Percentiles rank a stretch among this genome's conserved stretches.
These are phyloP conservation scores for Drosophila hydei DNA, from an alignment of 1,140 invertebrate species.

Conservation along the genomic window DNA sequence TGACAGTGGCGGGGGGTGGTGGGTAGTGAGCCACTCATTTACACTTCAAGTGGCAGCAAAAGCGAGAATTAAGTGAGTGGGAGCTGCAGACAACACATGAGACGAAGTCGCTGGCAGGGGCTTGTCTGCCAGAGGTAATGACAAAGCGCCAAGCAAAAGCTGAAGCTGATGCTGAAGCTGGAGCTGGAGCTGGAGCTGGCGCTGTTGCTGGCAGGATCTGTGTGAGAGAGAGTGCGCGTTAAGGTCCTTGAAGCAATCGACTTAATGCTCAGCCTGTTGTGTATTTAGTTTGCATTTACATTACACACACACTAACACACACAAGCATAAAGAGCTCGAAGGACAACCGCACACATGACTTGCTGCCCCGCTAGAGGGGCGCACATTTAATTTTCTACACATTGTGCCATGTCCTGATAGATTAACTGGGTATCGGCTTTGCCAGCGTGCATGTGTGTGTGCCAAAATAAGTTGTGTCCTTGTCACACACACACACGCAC, in stretches of 20 bases:
- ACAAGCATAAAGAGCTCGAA: constrained; percentile 10
- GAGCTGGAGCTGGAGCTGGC: constrained; percentile 4
- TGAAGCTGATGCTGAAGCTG: neutral
- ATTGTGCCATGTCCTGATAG: constrained; percentile 71
- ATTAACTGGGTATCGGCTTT: constrained; percentile 63
- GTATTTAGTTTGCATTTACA: constrained; percentile 81
- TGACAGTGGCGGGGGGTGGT: neutral
- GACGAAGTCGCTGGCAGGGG: neutral
- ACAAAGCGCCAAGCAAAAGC: constrained; percentile 49
- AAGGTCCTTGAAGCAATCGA: constrained; percentile 79
- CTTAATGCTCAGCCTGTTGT: constrained; percentile 77
- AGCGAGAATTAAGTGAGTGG: constrained; percentile 57
- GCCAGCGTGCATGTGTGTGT: neutral
- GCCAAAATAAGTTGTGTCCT: constrained; percentile 35
- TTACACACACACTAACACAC: constrained; percentile 45
- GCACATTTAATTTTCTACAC: constrained; percentile 72
- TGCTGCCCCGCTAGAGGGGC: constrained; percentile 8
- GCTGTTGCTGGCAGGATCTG: constrained; percentile 12
- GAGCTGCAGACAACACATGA: constrained; percentile 57
- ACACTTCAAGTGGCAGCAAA: constrained; percentile 71
- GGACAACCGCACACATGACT: constrained; percentile 50
- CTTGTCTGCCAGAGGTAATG: constrained; percentile 49
- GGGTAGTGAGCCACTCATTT: constrained; percentile 66
- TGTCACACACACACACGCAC: constrained; percentile 11
- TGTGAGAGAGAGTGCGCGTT: constrained; percentile 25